A percentile compares a stretch with the other conserved stretches of the same genome.
Evolutionary conservation across 1,140 invertebrate genomes (phyloP).

Genomic region (Pseudomyrmex cubaensis): DNA sequence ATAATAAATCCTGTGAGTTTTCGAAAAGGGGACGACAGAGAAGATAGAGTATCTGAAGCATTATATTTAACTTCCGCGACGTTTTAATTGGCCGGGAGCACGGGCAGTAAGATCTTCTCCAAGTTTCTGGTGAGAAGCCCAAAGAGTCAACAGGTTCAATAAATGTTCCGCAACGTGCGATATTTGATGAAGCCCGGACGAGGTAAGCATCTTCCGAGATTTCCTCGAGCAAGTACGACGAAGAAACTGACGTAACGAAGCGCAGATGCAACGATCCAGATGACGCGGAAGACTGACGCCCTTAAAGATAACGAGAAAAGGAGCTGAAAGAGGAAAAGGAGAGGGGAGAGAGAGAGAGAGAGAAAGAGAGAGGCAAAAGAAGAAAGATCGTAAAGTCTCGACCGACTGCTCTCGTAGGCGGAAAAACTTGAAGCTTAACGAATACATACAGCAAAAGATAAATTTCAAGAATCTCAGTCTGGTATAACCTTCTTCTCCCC

Average conservation of each 20-base stretch:
- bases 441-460: slow-evolving; percentile 69
- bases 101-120: slow-evolving; percentile 24
- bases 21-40: slow-evolving; percentile 6
- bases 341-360: background rate
- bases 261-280: slow-evolving; percentile 41
- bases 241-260: slow-evolving; percentile 60
- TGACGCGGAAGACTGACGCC: slow-evolving; percentile 48
- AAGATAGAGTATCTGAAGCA: slow-evolving; percentile 21
- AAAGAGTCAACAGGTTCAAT: slow-evolving; percentile 58
- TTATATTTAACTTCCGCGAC: slow-evolving; percentile 65
- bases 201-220: slow-evolving; percentile 62
- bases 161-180: slow-evolving; percentile 57
- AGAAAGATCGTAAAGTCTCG: slow-evolving; percentile 20
- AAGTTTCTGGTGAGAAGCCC: slow-evolving; percentile 36
- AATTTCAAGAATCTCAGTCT: slow-evolving; percentile 66
- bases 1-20: slow-evolving; percentile 49
- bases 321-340: background rate
- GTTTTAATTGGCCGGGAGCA: slow-evolving; percentile 65
- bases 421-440: slow-evolving; percentile 66
- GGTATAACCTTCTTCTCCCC: slow-evolving; percentile 1
- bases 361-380: background rate
- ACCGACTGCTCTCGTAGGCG: slow-evolving; percentile 11
- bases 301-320: slow-evolving; percentile 20
- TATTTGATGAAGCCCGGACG: slow-evolving; percentile 66
- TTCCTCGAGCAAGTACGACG: slow-evolving; percentile 39